These are phyloP conservation scores for Metridium senile DNA, from an alignment of 92 coral and sea anemone species.

Conservation along the genomic window DNA sequence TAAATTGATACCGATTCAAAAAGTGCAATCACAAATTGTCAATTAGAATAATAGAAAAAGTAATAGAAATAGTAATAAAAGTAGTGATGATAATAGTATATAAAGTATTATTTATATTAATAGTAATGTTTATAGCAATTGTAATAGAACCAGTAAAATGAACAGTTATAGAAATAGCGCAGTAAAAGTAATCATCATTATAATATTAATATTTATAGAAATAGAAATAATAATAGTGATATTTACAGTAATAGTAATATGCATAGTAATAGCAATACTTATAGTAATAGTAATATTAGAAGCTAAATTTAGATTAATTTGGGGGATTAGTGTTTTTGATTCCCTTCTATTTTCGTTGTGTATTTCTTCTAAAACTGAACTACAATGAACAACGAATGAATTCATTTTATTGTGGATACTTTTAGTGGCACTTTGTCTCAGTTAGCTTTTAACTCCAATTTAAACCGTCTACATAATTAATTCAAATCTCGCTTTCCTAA, in stretches of 20 bases:
- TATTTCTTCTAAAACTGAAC: no score
- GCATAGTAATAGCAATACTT: background rate
- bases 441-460: slow-evolving; percentile 9
- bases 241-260: background rate
- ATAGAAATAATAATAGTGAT: background rate
- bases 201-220: no score
- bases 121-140: background rate
- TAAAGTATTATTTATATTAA: background rate
- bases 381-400: no score
- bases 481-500: background rate
- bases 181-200: no score
- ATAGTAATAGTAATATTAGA: background rate
- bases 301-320: background rate
- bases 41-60: background rate
- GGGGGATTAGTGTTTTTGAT: no score
- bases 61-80: background rate
- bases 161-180: background rate
- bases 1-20: no score
- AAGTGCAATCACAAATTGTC: background rate
- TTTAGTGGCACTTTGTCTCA: background rate
- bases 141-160: background rate
- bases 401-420: background rate
- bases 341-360: no score
- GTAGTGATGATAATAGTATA: background rate
- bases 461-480: slow-evolving; percentile 8